Conservation (phyloP, 2,888 invertebrate genomes). For the Rotaria macrura region DNA sequence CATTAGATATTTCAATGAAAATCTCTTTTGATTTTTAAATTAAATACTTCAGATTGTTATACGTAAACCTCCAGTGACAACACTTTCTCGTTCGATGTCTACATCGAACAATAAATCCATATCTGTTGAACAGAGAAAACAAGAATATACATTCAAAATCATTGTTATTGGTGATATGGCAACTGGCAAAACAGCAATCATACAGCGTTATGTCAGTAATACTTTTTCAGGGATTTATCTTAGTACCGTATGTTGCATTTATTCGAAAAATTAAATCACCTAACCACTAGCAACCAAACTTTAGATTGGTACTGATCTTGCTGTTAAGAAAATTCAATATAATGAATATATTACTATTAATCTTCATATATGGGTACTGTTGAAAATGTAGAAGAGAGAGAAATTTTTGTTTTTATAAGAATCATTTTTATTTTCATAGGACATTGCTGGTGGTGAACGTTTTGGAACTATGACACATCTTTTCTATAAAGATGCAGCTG, state of each 20-base stretch:
- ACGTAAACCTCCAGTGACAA: background rate
- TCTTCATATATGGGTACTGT: conserved; percentile 53
- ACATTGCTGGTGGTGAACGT: conserved; percentile 55
- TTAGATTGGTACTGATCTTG: conserved; percentile 55
- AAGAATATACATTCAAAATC: conserved; percentile 87
- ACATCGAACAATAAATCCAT: too few species aligned
- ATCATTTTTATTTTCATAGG: conserved; percentile 39
- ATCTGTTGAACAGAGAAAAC: conserved; percentile 37
- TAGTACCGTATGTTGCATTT: conserved; percentile 62
- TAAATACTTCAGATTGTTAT: background rate
- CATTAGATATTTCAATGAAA: too few species aligned
- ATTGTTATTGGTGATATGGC: conserved; percentile 93
- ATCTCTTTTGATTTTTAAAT: background rate
- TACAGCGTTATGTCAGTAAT: conserved; percentile 95
- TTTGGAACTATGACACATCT: conserved; percentile 58
- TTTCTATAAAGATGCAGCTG: conserved; percentile 56
- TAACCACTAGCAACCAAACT: background rate
- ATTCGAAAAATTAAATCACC: background rate
- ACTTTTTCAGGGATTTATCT: conserved; percentile 96
- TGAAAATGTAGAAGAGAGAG: too few species aligned
- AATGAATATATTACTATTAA: conserved; percentile 54
- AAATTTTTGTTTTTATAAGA: too few species aligned
- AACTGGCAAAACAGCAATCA: conserved; percentile 91
- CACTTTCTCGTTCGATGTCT: too few species aligned
- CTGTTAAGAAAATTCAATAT: conserved; percentile 56